Evolutionary conservation across 1,140 invertebrate species (phyloP), one percentile per base, ranked within the genome.

Genomic region (Radopholus similis): DNA sequence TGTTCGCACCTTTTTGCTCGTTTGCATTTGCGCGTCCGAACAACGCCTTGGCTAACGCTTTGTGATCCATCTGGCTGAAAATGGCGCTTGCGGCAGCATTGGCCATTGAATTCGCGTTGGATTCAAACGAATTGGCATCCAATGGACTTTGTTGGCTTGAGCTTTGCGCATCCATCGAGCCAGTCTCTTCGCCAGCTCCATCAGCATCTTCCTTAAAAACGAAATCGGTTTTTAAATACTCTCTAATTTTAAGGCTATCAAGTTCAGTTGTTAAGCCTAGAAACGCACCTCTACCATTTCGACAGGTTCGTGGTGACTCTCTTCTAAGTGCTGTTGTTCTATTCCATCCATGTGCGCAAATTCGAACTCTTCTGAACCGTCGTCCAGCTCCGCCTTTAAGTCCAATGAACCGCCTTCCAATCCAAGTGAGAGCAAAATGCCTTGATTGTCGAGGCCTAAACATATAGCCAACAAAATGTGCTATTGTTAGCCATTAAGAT

Each of bases 361-460:
- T n/a, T n/a, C n/a, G n/a, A n/a, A n/a, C n/a, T n/a, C n/a, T n/a
- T 51, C 47, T 5, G 18, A n/a, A 1, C 44, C 1, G 9, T 51
- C 47, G 47, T 51, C 47, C 47, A 51, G 21, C 47, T 51, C 47
- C 23, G 47, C 42, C 55, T 57, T 57, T 30, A 57, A 26, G 26
- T 57, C 55, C 55, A 57, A 49, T 49, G 55, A 49, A 26, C 35
- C 42, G 71, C 70, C 34, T 79, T 81, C 78, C 1, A 81, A 53
- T 13, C 78, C 78, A 28, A 81, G 59, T 2, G 74, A 80, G 63
- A 80, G 68, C 13, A 81, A 60, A 47, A 79, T 68, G 8, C 77
- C 63, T 15, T 62, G 68, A 23, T 65, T 26, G 32, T 66, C 35
- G 38, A 40, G 35, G 15, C 35, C 60, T 42, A 49, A 42, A 38